Base-by-base conservation (phyloP, 1,140 invertebrate genomes). In the Eurosta solidaginis region DNA sequence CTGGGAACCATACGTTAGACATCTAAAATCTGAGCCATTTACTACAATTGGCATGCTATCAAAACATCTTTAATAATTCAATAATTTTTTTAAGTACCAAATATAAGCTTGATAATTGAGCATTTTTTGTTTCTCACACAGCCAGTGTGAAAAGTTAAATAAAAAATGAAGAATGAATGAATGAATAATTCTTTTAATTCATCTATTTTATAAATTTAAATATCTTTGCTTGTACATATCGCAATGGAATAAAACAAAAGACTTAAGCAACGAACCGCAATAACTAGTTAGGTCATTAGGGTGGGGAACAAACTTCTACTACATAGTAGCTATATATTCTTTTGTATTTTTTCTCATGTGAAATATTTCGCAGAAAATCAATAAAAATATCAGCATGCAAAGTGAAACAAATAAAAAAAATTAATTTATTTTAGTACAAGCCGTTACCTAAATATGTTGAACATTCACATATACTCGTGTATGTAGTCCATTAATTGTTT, bases 251-350 rank as follows among this genome's bases (percentile, higher is more conserved):
- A 40, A 68, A 68, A 68, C 36, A 68, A 68, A 68, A 68, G 59
- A 68, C 59, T 68, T 42, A 68, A 68, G 59, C 59, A 40, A 68
- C 59, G 59, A 68, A 68, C 59, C 40, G 12, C 59, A 68, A 68
- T 68, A 68, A 68, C 59, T n/a, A 42, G 59, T n/a, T n/a, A n/a
- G n/a, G n/a, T 68, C 33, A 68, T 68, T 68, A 40, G 59, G 59
- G 59, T 68, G 59, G 59, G 59, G 59, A 68, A 68, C 59, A 68
- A 68, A 33, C 40, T 36, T 68, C 9, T 12, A 6, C 22, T 9
- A 54, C 50, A 54, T 10, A 25, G 33, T 17, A 59, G 27, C 14
- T 17, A 59, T 33, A 33, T 59, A 29, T 40, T 33, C 33, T 68
- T 36, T 68, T 20, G 20, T 33, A 20, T 14, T 40, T n/a, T 68